These are phyloP conservation scores for Vespertilio murinus DNA, from an alignment of 2,797 vertebrate species.

Conservation along the genomic window DNA sequence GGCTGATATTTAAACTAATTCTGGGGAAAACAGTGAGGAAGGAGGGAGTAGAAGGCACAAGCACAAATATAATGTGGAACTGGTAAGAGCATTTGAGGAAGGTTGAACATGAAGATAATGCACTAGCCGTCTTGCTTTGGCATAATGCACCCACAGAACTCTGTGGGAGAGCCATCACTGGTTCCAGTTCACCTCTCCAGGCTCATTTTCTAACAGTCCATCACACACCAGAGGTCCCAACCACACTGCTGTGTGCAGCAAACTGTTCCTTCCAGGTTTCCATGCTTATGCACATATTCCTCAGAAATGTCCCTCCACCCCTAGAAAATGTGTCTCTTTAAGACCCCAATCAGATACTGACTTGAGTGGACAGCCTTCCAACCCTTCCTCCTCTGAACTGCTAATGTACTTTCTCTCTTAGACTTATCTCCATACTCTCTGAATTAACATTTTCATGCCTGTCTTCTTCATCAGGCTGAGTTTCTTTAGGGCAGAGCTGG, in stretches of 20 bases:
- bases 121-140: background rate
- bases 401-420: background rate
- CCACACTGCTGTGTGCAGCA: background rate
- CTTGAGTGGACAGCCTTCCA: background rate
- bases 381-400: background rate
- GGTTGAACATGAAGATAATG: background rate
- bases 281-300: background rate
- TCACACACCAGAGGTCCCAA: background rate
- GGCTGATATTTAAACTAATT: background rate
- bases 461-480: background rate
- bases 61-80: background rate
- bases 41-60: background rate
- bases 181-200: background rate
- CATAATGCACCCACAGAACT: background rate
- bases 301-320: background rate
- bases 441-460: background rate
- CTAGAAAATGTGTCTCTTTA: background rate
- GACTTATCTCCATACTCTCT: background rate
- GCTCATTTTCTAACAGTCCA: background rate
- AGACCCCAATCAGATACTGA: background rate
- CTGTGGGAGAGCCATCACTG: background rate
- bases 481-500: background rate
- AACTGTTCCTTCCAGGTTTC: background rate
- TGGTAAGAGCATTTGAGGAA: background rate
- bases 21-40: conserved; percentile 13